Conservation (phyloP, 1,140 invertebrate species). For the Eumeta japonica region DNA sequence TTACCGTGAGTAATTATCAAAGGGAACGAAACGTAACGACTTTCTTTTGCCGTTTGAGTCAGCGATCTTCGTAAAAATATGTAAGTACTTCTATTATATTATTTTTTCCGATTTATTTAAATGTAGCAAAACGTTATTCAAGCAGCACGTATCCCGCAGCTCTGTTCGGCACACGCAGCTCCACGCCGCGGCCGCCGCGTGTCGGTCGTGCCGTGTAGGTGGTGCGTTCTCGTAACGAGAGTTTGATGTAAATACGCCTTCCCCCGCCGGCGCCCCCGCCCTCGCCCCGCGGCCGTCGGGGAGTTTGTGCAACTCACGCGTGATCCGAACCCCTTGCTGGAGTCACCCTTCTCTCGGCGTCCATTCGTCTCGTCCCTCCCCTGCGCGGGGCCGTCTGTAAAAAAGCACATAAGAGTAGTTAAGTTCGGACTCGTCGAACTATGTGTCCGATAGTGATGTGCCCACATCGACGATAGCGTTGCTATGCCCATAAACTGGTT, state of each 20-base stretch:
- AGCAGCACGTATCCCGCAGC: background rate
- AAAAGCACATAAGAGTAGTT: conserved; percentile 20
- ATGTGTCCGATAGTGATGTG: background rate
- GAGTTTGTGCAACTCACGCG: conserved; percentile 2
- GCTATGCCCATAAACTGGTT: conserved; percentile 10
- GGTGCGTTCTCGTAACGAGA: conserved; percentile 29
- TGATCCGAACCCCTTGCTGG: background rate
- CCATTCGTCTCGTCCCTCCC: conserved; percentile 12
- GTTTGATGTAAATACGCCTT: conserved; percentile 41
- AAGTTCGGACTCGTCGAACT: conserved; percentile 15
- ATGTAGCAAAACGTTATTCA: background rate
- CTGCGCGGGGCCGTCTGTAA: background rate
- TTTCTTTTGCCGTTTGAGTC: too few species aligned
- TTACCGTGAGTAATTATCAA: background rate
- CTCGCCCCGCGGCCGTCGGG: too few species aligned
- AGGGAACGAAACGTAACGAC: too few species aligned
- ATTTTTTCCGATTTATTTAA: background rate
- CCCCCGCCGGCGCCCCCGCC: conserved; percentile 5
- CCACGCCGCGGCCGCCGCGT: too few species aligned
- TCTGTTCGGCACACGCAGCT: background rate
- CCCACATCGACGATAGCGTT: conserved; percentile 7
- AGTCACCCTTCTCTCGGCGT: conserved; percentile 10
- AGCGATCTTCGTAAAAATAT: too few species aligned
- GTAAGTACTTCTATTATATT: background rate
- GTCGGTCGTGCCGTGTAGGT: conserved; percentile 7